Evolutionary conservation across 2,113 vertebrate genomes (phyloP), one percentile per base, ranked within the genome.

Genomic region (Microtus montanus): DNA sequence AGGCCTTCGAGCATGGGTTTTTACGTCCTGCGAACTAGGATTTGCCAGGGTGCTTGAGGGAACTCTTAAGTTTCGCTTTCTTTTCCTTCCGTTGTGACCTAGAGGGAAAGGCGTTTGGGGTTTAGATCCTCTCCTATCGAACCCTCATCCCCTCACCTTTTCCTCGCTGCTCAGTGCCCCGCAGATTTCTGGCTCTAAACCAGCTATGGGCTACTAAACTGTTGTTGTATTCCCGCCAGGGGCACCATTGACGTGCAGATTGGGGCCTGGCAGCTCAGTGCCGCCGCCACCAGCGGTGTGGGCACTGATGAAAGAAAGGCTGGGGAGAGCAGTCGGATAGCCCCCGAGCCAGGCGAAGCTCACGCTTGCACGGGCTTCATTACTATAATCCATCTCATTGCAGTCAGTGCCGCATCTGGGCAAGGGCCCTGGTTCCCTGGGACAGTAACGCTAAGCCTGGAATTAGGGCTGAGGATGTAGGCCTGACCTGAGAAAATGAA

Each of bases 171-270:
- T 74, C 47, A 1, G 49, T 1, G 20, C 14, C 74, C 41, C 1
- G 3, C 35, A 30, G 93, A 49, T 49, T 49, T 91, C 61, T 2
- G 86, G 91, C 95, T 95, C 96, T 83, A 1, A 73, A 88, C 82
- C 30, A 20, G 0, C 68, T 4, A 0, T 8, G 14, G 44, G n/a
- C 61, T 47, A 90, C 92, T 97, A 98, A 98, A 98, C 90, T 97
- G 98, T 99, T 99, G 98, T 98, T 98, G 98, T 99, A 98, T 98
- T 98, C 98, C 98, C 95, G 98, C 98, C 98, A 98, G 98, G 98
- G 98, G 96, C 96, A 96, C 97, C 97, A 98, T 97, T 92, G 97
- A 98, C 98, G 98, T 98, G 97, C 97, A 98, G 98, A 98, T 96
- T 98, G 97, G 91, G 97, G 97, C 97, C 97, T 92, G 92, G 17